Evolutionary conservation across 2,888 invertebrate genomes (phyloP).

Genomic region (Papilio demoleus): DNA sequence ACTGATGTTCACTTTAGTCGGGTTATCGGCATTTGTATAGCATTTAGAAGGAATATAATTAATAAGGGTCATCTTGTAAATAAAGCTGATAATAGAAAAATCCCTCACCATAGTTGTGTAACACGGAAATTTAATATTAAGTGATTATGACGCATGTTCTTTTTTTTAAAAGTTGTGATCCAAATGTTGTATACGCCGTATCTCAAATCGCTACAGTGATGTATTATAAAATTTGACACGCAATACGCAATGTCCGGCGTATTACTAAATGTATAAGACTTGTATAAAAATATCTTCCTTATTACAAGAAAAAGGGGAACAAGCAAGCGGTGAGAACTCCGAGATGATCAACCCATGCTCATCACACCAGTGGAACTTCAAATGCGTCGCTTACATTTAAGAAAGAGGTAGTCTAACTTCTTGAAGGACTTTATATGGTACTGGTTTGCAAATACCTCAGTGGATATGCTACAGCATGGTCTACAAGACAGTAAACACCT

Average conservation of each 20-base stretch:
- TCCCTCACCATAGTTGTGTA: not conserved
- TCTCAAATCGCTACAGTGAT: not conserved
- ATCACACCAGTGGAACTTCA: too few relatives aligned
- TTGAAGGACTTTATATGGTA: too few relatives aligned
- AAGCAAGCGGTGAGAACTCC: too few relatives aligned
- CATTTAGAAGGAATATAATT: not conserved
- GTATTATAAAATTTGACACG: constrained; percentile 17
- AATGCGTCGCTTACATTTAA: too few relatives aligned
- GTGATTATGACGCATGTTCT: not conserved
- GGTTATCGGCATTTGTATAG: not conserved
- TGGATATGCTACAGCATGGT: too few relatives aligned
- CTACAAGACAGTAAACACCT: too few relatives aligned
- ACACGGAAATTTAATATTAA: not conserved
- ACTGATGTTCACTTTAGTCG: not conserved
- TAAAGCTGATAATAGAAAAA: not conserved
- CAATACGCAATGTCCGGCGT: constrained; percentile 3
- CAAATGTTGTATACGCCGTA: not conserved
- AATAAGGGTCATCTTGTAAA: constrained; percentile 1
- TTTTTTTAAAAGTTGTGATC: not conserved
- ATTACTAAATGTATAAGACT: not conserved
- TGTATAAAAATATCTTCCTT: too few relatives aligned
- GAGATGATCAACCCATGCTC: too few relatives aligned
- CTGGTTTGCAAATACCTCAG: too few relatives aligned
- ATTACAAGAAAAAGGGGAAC: too few relatives aligned
- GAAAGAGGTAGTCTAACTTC: too few relatives aligned